Conservation (phyloP, 2,113 vertebrate genomes). For the Etheostoma cragini region DNA sequence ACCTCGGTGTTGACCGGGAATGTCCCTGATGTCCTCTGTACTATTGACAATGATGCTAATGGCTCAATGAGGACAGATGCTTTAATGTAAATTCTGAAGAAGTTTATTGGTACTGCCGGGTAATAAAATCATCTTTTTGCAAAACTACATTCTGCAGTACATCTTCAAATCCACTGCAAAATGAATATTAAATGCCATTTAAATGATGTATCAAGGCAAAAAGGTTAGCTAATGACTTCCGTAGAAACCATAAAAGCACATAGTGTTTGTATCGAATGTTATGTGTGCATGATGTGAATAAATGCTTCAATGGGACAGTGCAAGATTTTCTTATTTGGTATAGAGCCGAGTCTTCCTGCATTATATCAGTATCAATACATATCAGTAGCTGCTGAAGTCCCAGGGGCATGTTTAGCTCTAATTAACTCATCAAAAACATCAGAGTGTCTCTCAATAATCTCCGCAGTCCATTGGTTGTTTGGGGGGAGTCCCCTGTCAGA, state of each 20-base stretch:
- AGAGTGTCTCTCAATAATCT: constrained; percentile 76
- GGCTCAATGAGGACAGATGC: constrained; percentile 25
- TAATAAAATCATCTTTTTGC: background rate
- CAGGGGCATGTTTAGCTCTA: constrained; percentile 77
- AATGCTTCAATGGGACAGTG: constrained; percentile 64
- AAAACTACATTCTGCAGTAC: background rate
- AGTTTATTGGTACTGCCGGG: background rate
- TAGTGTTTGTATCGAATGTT: background rate
- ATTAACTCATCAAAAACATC: constrained; percentile 81
- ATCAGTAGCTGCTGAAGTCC: constrained; percentile 65
- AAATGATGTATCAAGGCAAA: background rate
- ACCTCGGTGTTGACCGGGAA: constrained; percentile 59
- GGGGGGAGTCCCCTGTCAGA: constrained; percentile 75
- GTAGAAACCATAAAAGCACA: background rate
- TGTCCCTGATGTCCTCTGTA: constrained; percentile 66
- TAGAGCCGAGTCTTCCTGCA: constrained; percentile 58
- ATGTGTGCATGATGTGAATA: constrained; percentile 34
- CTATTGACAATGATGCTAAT: constrained; percentile 59
- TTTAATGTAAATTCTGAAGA: constrained; percentile 24
- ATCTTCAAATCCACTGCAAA: constrained; percentile 16
- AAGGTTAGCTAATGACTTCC: constrained; percentile 5
- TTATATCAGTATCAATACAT: constrained; percentile 63
- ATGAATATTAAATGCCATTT: background rate
- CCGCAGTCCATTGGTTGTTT: constrained; percentile 74
- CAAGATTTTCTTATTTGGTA: constrained; percentile 41